Evolutionary conservation across 2,888 invertebrate genomes (phyloP).

Genomic region (Folsomia manolachei): DNA sequence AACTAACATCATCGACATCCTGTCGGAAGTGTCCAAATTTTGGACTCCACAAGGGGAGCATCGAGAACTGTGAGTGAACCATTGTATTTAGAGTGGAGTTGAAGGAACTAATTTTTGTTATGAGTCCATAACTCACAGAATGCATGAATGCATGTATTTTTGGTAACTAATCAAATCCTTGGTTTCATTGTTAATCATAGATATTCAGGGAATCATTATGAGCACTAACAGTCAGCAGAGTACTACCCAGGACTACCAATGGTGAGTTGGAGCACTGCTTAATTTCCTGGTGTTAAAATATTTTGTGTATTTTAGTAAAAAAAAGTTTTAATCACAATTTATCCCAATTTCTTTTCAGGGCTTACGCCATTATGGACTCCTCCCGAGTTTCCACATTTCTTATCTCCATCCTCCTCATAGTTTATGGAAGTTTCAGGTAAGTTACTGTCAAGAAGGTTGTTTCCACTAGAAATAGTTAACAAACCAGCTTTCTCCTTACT

Average conservation of each 20-base stretch:
- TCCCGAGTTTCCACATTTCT: slow-evolving; percentile 94
- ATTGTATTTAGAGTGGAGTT: too few species aligned
- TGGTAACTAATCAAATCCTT: too few species aligned
- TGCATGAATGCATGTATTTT: too few species aligned
- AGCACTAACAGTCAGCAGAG: slow-evolving; percentile 51
- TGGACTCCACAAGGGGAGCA: background rate
- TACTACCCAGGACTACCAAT: slow-evolving; percentile 59
- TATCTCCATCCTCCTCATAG: slow-evolving; percentile 94
- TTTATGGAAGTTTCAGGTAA: slow-evolving; percentile 87
- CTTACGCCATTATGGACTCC: slow-evolving; percentile 95
- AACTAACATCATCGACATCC: too few species aligned
- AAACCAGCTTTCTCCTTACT: too few species aligned
- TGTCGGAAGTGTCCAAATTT: background rate
- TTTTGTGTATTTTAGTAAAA: too few species aligned
- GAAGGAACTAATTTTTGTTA: too few species aligned
- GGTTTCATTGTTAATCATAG: too few species aligned
- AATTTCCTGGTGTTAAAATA: background rate
- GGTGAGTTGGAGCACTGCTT: slow-evolving; percentile 53
- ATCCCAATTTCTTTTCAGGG: slow-evolving; percentile 59
- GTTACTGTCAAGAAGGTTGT: too few species aligned
- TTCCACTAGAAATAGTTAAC: too few species aligned
- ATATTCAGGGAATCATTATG: background rate
- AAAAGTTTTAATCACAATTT: background rate
- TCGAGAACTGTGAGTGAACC: background rate
- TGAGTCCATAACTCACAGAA: too few species aligned